Evolutionary conservation across 2,797 vertebrate species (phyloP), one percentile per base, ranked within the genome.

Genomic region (Enteromius unitaeniatus): DNA sequence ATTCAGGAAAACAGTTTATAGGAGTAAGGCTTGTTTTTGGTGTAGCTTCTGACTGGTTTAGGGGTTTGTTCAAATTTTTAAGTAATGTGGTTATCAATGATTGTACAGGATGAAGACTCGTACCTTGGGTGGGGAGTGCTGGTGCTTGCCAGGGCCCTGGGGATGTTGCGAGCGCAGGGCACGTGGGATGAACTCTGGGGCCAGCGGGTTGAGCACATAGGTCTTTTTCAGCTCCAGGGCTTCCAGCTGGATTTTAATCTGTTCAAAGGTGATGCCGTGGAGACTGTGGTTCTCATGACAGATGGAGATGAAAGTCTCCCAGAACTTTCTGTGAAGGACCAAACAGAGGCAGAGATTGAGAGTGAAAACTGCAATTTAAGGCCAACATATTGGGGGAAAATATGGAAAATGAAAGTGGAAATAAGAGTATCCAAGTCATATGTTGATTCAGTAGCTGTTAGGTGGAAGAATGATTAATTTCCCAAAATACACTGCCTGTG

Each of bases 191-290:
- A 99, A 99, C 88, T 99, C 98, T 0, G 98, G 98, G 74, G 98
- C 98, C 92, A 99, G 90, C 0, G 98, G 98, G 90, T 99, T 99
- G 91, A 99, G 93, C 86, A 99, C 98, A 0, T 99, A 99, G 1
- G 98, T 99, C 95, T 99, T 99, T 95, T 99, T 99, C 65, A 99
- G 94, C 94, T 99, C 98, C 90, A 99, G 93, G 88, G 98, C 98
- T 92, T 99, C 98, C 89, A 99, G 92, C 93, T 99, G 98, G 91
- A 97, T 94, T 92, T 98, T 99, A 92, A 99, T 99, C 94, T 99
- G 98, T 90, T 99, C 97, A 87, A 97, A 98, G 3, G 97, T 99
- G 95, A 99, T 99, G 89, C 98, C 98, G 2, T 99, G 97, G 53
- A 99, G 96, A 90, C 98, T 99, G n/a, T 95, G 90, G 80, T 99